Base-by-base conservation (phyloP, 1,140 invertebrate species). In the Uloborus diversus region DNA sequence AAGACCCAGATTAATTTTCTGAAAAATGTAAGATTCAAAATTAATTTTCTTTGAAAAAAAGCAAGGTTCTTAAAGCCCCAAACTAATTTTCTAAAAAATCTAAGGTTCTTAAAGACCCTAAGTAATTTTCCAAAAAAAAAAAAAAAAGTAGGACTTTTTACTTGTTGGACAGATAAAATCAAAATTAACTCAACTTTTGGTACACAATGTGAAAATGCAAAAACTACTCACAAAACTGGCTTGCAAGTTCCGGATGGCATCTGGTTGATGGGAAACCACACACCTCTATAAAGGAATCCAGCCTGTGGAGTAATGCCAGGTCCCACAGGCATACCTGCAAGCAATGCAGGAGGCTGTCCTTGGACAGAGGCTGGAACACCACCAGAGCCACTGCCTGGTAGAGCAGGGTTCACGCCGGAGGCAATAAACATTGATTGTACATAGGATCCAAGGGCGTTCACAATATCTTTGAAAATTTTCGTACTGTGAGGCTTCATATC, bases 401-500 rank as follows among this genome's bases (percentile, higher is more conserved):
- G 20, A 81, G 82, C 84, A 47, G 66, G 75, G 14, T 56, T 70
- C 25, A 68, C 37, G 51, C 35, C 73, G 11, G 64, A 56, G 32
- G 32, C 51, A 49, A 95, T 91, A 88, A 98, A 96, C 51, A 96
- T 89, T 65, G 94, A 96, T 85, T 98, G 96, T n/a, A 98, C 94
- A 87, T 95, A 98, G 4, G 95, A 93, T 42, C 95, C 96, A 81
- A 98, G 89, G 57, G 95, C 95, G 87, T 96, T 97, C 25, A 99
- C 94, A 84, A 98, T 98, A 86, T 98, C 96, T 86, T 96, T 92
- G 85, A 97, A 96, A 93, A 88, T 86, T 79, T 96, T 96, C 4
- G 94, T 96, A 11, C 94, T 94, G 87, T 96, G 94, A 81, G 94
- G 93, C 84, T 95, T 93, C 84, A 98, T 91, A 88, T 99, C 96